Conservation (phyloP, 2,113 vertebrate species). For the Dasypus novemcinctus region DNA sequence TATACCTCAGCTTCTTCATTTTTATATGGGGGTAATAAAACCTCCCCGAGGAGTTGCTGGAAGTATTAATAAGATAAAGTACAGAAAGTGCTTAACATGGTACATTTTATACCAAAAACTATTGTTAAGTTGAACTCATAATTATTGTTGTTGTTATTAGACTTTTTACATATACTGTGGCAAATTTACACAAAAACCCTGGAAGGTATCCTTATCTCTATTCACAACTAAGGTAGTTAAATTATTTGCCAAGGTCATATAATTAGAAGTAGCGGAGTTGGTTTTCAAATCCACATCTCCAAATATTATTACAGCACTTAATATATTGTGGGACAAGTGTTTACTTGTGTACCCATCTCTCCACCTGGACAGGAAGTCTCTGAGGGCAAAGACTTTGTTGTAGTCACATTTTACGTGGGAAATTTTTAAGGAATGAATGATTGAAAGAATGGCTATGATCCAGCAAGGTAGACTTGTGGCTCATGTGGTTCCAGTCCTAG, state of each 20-base stretch:
- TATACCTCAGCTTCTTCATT: not conserved
- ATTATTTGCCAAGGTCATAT: not conserved
- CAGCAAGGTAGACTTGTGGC: not conserved
- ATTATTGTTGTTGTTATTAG: not conserved
- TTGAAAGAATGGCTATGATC: not conserved
- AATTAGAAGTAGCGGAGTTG: not conserved
- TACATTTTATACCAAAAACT: not conserved
- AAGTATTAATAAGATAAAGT: not conserved
- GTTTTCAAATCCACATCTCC: not conserved
- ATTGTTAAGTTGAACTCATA: conserved; percentile 19
- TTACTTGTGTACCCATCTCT: not conserved
- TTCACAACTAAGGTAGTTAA: not conserved
- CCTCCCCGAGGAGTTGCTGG: not conserved
- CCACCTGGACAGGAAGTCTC: not conserved
- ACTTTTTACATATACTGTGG: not conserved
- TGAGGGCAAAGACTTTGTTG: not conserved
- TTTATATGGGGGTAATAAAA: not conserved
- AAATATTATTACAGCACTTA: not conserved
- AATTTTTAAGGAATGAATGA: not conserved
- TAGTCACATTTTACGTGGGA: not conserved
- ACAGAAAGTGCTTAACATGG: not conserved
- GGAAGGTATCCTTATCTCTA: not conserved
- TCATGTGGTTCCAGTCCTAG: not conserved
- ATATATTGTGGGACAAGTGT: not conserved
- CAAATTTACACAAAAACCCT: not conserved